Base-by-base conservation (phyloP, 2,113 vertebrate genomes). In the Sula dactylatra region DNA sequence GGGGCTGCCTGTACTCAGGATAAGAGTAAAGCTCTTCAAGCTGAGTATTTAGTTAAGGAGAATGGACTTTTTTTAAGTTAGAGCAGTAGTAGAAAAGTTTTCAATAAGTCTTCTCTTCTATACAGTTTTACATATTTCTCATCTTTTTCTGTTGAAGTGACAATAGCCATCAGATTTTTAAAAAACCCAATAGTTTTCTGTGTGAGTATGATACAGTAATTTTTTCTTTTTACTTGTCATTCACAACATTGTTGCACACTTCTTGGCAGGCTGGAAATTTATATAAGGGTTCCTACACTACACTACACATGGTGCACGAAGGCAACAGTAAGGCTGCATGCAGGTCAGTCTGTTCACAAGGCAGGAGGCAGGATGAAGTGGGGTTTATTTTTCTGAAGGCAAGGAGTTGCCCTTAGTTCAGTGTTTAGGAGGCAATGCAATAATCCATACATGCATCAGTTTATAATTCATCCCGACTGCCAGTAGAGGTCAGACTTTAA, bases 401-500 rank as follows among this genome's bases (percentile, higher is more conserved):
- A 19, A 31, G 5, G 61, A 36, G 11, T 11, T 49, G 45, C 62
- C 64, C 42, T 71, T 29, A 34, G 24, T 38, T 80, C 54, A 21
- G 40, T 7, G 44, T 17, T 73, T 2, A 8, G 59, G 25, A 65
- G 50, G 56, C 45, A 34, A 7, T 6, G 42, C 67, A 61, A 10
- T 18, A 77, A 54, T 70, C 55, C 14, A 5, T 36, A 8, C 2
- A 2, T 14, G 25, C 26, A 70, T 21, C 58, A 10, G 40, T 32
- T 82, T 40, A 65, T 55, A 3, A 13, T 26, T 86, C 49, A 65
- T 40, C 55, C 44, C 2, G 0, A 16, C 55, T 92, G 74, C 90
- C 96, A 88, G 85, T 8, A 96, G 93, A 96, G 93, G 93, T 95
- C 96, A 90, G 79, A 38, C 45, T 66, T 72, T 32, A 90, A 91